Percentiles rank a stretch among this genome's conserved stretches.
phyloP scores from a whole-genome alignment of 2,797 vertebrate genomes.

The Characodon lateralis region DNA sequence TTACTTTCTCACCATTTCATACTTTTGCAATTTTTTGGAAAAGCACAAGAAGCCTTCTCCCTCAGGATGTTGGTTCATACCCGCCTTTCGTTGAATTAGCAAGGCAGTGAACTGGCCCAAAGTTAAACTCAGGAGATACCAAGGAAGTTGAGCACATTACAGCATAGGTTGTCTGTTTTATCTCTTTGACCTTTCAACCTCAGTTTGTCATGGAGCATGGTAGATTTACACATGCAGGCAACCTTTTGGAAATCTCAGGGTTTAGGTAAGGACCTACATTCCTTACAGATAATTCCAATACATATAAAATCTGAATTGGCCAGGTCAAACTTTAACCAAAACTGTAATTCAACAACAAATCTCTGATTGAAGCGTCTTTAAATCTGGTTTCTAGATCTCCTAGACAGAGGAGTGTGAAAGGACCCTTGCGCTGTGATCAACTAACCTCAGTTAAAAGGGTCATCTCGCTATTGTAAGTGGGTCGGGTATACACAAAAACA shows the following conservation, averaged over 20 bases:
- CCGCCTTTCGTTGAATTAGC: neutral
- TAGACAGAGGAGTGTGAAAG: neutral
- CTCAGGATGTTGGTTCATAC: neutral
- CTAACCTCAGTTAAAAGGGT: slow-evolving; percentile 88
- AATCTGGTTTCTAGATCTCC: neutral
- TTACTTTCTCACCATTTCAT: neutral
- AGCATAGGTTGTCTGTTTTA: neutral
- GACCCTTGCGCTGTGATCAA: slow-evolving; percentile 14
- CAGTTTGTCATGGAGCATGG: neutral
- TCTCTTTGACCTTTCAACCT: neutral
- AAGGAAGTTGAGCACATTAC: neutral
- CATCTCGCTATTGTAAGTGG: slow-evolving; percentile 86
- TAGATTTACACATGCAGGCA: neutral
- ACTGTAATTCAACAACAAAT: neutral
- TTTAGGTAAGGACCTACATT: neutral
- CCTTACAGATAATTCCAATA: too few relatives aligned
- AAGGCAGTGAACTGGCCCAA: neutral
- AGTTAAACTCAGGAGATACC: neutral
- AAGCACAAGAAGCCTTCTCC: neutral
- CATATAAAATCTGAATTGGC: neutral
- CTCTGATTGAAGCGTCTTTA: neutral
- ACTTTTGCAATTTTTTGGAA: too few relatives aligned
- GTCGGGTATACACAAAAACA: slow-evolving; percentile 92
- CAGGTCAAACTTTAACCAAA: neutral
- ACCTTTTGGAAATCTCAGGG: neutral